Conservation (phyloP, 2,113 vertebrate species). For the Benitochromis conjunctus region DNA sequence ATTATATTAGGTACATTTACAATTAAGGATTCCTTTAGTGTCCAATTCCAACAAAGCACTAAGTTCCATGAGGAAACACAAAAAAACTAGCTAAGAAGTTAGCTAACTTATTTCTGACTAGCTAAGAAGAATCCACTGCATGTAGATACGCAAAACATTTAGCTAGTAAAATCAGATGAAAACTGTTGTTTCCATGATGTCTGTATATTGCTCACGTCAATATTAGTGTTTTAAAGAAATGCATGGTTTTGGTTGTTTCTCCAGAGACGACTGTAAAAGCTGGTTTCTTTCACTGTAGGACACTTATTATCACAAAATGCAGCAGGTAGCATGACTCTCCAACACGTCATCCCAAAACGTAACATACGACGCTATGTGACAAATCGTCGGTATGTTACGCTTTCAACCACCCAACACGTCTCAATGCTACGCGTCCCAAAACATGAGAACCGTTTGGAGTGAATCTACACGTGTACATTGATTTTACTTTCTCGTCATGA, state of each 20-base stretch:
- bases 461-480: no score
- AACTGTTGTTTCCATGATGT: neutral
- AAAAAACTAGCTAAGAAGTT: neutral
- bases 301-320: neutral
- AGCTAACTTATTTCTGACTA: neutral
- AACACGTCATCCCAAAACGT: no score
- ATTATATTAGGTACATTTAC: neutral
- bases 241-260: neutral
- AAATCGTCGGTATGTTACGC: no score
- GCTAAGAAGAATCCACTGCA: neutral
- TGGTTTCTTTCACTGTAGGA: neutral
- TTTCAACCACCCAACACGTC: no score
- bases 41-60: accelerated
- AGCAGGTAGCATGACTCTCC: neutral
- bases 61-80: neutral
- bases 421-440: no score
- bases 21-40: neutral
- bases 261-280: neutral
- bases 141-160: neutral
- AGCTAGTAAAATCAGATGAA: neutral
- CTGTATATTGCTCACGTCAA: neutral
- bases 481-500: no score
- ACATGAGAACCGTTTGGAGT: no score
- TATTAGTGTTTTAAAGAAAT: neutral
- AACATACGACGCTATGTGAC: no score